Evolutionary conservation across 2,888 invertebrate species (phyloP), one percentile per base, ranked within the genome.

Genomic region (Diplolepis rosae): DNA sequence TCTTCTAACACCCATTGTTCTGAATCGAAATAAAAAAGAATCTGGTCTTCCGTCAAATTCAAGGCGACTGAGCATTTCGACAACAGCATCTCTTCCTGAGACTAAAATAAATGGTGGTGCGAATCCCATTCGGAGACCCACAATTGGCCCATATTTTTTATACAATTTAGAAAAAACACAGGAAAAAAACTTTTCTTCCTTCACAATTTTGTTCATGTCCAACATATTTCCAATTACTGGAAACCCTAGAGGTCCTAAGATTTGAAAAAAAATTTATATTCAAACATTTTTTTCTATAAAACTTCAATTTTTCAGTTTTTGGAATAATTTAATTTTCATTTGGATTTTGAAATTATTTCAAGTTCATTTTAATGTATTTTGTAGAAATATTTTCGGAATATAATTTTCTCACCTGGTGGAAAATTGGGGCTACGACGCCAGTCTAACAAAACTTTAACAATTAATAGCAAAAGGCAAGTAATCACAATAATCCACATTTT

Each of bases 41-140:
- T 93, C 91, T 0, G 94, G 94, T 76, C 94, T 90, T 1, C 93
- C 94, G 80, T 93, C 93, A 79, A 94, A 94, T 75, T 93, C 93
- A n/a, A 91, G 91, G 5, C 91, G 90, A 1, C 89, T 89, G 65
- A 93, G 90, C 28, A 93, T 91, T 83, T 93, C 92, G 15, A 91
- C 90, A 4, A 94, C 90, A 54, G 92, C 92, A 51, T 92, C 90
- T 13, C 91, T 90, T 0, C 93, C 93, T 15, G 91, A 92, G 1
- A 93, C 92, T 0, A 93, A 89, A 1, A 94, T 91, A 0, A 93
- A 83, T 9, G 91, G 87, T 73, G 92, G 91, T 2, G 89, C 87
- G 3, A 84, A 35, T 0, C 94, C 94, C 69, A 94, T 83, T 80
- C 92, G 92, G n/a, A 94, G 85, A 0, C 94, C 94, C 0, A 93